Evolutionary conservation across 1,140 invertebrate species (phyloP).

Genomic region (Luehdorfia chinensis): DNA sequence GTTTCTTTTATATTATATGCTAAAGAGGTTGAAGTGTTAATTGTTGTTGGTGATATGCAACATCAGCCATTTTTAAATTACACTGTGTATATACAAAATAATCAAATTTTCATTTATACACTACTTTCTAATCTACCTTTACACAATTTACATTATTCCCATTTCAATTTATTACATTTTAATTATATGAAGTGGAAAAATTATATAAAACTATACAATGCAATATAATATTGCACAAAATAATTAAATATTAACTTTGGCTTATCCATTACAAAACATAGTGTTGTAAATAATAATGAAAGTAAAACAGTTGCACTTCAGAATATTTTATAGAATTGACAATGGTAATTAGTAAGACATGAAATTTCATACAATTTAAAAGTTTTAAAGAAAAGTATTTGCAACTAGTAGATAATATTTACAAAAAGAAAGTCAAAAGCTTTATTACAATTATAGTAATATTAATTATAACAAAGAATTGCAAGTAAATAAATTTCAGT

Average conservation of each 20-base stretch:
- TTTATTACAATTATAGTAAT: neutral
- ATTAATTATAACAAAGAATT: slow-evolving; percentile 10
- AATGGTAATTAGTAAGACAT: neutral
- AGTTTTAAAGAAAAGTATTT: neutral
- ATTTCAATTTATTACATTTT: slow-evolving; percentile 39
- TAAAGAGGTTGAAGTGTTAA: slow-evolving; percentile 35
- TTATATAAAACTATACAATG: slow-evolving; percentile 68
- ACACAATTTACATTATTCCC: slow-evolving; percentile 61
- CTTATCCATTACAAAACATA: slow-evolving; percentile 63
- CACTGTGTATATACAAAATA: slow-evolving; percentile 46
- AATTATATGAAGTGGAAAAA: slow-evolving; percentile 39
- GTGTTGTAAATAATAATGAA: slow-evolving; percentile 42
- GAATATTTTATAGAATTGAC: slow-evolving; percentile 1
- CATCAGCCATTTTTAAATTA: slow-evolving; percentile 41
- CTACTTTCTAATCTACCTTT: slow-evolving; percentile 60
- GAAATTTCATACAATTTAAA: neutral
- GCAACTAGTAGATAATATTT: neutral
- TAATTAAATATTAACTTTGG: slow-evolving; percentile 73
- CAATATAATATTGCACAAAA: slow-evolving; percentile 73
- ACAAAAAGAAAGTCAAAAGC: slow-evolving; percentile 10
- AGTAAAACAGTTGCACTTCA: slow-evolving; percentile 17
- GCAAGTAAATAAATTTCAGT: slow-evolving; percentile 1
- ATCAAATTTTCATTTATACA: slow-evolving; percentile 54
- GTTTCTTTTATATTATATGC: slow-evolving; percentile 22
- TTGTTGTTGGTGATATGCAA: slow-evolving; percentile 50